phyloP scores from a whole-genome alignment of 2,113 vertebrate species.

The Corythaeola cristata region DNA sequence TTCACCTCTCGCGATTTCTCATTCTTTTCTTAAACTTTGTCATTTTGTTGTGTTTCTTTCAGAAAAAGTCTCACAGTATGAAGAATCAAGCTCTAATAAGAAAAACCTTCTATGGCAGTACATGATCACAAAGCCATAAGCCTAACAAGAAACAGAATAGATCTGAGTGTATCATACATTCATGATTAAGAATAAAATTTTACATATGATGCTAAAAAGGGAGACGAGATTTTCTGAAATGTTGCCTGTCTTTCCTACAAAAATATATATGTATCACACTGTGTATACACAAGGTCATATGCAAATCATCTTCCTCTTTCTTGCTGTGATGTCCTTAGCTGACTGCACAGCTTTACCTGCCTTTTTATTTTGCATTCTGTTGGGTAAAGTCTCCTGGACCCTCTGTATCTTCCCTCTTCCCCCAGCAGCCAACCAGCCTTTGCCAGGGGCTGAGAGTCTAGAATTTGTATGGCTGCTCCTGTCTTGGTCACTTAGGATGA shows the following conservation, averaged over 20 bases:
- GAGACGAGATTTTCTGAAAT: not conserved
- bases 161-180: not conserved
- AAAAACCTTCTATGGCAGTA: not conserved
- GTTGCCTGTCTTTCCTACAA: not conserved
- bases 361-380: not conserved
- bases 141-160: not conserved
- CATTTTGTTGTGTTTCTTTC: not conserved
- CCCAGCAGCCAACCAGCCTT: not conserved
- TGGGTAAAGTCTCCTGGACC: not conserved
- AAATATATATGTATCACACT: not conserved
- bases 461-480: not conserved
- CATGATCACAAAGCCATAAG: not conserved
- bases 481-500: conserved; percentile 30
- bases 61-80: not conserved
- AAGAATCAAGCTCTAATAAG: not conserved
- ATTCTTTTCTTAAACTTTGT: not conserved
- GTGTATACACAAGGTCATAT: not conserved
- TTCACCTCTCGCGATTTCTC: not conserved
- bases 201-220: not conserved
- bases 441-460: not conserved
- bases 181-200: not conserved
- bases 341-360: not conserved
- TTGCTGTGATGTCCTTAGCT: not conserved
- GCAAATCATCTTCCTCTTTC: not conserved
- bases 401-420: not conserved